A percentile compares a stretch with the other conserved stretches of the same genome.
phyloP scores from a whole-genome alignment of 2,888 invertebrate genomes.

The Marronus borbonicus region DNA sequence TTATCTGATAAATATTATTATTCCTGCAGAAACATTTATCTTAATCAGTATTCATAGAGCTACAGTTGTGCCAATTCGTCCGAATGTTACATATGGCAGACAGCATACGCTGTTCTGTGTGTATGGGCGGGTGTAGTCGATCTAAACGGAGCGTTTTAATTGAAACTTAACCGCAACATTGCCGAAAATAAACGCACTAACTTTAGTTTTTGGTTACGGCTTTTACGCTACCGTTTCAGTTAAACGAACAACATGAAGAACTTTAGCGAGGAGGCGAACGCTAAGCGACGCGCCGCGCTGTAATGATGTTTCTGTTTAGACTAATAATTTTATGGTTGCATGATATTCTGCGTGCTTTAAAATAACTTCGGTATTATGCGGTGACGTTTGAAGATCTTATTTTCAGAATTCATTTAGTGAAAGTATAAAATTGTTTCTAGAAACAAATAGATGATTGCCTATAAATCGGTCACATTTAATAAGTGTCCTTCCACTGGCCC shows the following conservation, averaged over 20 bases:
- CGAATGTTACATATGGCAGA: background rate
- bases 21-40: background rate
- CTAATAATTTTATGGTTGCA: conserved; percentile 19
- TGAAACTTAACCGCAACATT: conserved; percentile 16
- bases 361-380: background rate
- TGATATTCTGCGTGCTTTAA: background rate
- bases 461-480: too few species aligned
- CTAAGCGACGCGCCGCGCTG: background rate
- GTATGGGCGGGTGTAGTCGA: background rate
- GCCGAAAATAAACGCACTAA: conserved; percentile 24
- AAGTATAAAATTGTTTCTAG: background rate
- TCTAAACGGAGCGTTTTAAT: background rate
- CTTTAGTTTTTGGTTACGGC: conserved; percentile 27
- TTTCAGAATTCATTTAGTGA: background rate
- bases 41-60: background rate
- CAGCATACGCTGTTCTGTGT: background rate
- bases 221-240: background rate
- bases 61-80: background rate
- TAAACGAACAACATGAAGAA: conserved; percentile 12
- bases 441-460: background rate
- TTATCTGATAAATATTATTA: conserved; percentile 16
- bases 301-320: conserved; percentile 20
- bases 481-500: too few species aligned
- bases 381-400: background rate
- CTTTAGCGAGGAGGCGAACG: conserved; percentile 4